Base-by-base conservation (phyloP, 2,113 vertebrate genomes). In the Solea senegalensis region DNA sequence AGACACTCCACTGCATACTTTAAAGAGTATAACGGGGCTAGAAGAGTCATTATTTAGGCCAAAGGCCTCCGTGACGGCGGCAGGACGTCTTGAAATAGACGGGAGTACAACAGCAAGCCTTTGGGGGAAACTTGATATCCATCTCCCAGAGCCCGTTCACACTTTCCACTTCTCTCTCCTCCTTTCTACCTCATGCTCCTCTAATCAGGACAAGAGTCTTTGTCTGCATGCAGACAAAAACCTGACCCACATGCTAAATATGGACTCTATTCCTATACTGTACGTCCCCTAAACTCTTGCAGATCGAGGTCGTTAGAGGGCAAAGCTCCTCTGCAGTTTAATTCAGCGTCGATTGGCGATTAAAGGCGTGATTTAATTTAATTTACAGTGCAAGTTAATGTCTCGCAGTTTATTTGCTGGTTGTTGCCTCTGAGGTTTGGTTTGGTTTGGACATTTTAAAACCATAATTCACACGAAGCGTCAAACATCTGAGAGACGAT, bases 161-260 rank as follows among this genome's bases (percentile, higher is more conserved):
- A 88, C 63, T 82, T 88, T 78, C 82, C 72, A 74, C 80, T 89
- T 86, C 76, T 59, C 3, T 39, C 28, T 65, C 66, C 65, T 65
- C 34, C 3, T 6, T 66, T 49, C 71, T 43, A 51, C 75, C 41
- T 70, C 70, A 46, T 79, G 53, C 70, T 68, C 49, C 12, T 80
- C 61, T 85, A 89, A 86, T 82, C 80, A 85, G 90, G 83, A 73
- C 85, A 72, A 21, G 80, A 53, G 58, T 71, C 72, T 83, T 86
- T 86, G 78, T 82, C 81, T 76, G 82, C 52, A 53, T 77, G 80
- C 56, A 48, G 74, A 85, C 78, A 85, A 82, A 83, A 87, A 81
- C 86, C 85, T 89, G 89, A 88, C 84, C 91, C 80, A 90, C 74
- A 87, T 91, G 69, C 89, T 91, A 90, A 90, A 90, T 85, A 80